Percentiles rank a stretch among this genome's conserved stretches.
Conservation (phyloP, 2,888 invertebrate species). For the Sinotaia quadrata region DNA sequence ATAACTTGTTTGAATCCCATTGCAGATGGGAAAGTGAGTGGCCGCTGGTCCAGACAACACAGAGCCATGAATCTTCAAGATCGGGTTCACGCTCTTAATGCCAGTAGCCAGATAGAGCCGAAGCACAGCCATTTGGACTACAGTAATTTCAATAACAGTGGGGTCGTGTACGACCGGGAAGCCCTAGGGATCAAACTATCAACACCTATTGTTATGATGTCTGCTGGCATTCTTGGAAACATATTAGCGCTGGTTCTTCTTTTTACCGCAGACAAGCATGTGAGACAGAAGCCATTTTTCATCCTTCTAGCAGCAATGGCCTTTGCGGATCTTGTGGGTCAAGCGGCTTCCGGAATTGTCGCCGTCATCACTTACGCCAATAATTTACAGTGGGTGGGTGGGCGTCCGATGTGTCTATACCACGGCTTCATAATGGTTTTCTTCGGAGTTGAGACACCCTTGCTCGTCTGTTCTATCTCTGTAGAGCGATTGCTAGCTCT, state of each 20-base stretch:
- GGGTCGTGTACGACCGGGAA: slow-evolving; percentile 37
- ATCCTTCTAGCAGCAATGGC: slow-evolving; percentile 52
- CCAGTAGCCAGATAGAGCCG: slow-evolving; percentile 32
- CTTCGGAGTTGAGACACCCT: slow-evolving; percentile 68
- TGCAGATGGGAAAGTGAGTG: no score
- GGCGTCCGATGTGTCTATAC: slow-evolving; percentile 64
- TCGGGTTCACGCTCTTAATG: slow-evolving; percentile 37
- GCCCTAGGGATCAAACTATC: slow-evolving; percentile 54
- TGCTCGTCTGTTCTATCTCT: slow-evolving; percentile 70
- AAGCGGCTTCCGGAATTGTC: slow-evolving; percentile 64
- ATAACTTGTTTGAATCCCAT: no score
- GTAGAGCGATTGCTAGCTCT: slow-evolving; percentile 69
- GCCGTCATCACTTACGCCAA: slow-evolving; percentile 64
- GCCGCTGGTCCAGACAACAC: no score
- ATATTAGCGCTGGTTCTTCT: slow-evolving; percentile 68
- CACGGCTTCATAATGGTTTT: slow-evolving; percentile 71
- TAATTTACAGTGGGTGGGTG: slow-evolving; percentile 67
- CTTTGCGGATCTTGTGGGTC: slow-evolving; percentile 70
- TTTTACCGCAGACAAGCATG: slow-evolving; percentile 41
- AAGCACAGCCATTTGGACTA: no score
- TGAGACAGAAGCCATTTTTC: slow-evolving; percentile 32
- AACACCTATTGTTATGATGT: slow-evolving; percentile 57
- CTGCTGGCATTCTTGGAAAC: slow-evolving; percentile 67
- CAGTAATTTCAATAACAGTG: not conserved
- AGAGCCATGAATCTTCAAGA: no score